Evolutionary conservation across 2,888 invertebrate genomes (phyloP).

Genomic region (Stramonita haemastoma): DNA sequence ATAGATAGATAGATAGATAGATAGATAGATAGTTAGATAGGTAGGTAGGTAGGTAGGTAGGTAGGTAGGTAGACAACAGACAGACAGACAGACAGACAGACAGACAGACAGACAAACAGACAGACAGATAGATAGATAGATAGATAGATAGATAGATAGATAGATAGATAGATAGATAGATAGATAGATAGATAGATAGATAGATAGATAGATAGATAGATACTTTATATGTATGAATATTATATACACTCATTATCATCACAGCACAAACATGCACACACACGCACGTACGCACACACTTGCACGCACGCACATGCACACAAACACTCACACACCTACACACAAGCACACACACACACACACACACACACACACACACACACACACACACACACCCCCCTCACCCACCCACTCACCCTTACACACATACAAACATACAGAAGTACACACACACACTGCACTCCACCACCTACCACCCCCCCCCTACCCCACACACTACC

Average conservation of each 20-base stretch:
- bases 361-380: no score
- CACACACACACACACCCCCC: no score
- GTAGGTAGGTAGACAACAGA: slow-evolving; percentile 1
- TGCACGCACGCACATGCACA: slow-evolving; percentile 17
- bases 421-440: not conserved
- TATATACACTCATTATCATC: no score
- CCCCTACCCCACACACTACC: no score
- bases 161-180: slow-evolving; percentile 5
- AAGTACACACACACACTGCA: not conserved
- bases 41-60: not conserved
- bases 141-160: not conserved
- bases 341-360: no score
- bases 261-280: not conserved
- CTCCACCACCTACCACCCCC: no score
- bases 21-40: not conserved
- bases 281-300: not conserved
- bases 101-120: no score
- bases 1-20: not conserved
- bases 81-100: not conserved
- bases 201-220: not conserved
- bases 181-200: slow-evolving; percentile 3
- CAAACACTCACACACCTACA: not conserved
- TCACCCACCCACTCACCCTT: not conserved
- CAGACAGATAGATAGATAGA: no score
- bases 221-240: no score